A percentile compares a stretch with the other conserved stretches of the same genome.
phyloP scores from a whole-genome alignment of 2,888 invertebrate species.

The Ormyrus thymus region DNA sequence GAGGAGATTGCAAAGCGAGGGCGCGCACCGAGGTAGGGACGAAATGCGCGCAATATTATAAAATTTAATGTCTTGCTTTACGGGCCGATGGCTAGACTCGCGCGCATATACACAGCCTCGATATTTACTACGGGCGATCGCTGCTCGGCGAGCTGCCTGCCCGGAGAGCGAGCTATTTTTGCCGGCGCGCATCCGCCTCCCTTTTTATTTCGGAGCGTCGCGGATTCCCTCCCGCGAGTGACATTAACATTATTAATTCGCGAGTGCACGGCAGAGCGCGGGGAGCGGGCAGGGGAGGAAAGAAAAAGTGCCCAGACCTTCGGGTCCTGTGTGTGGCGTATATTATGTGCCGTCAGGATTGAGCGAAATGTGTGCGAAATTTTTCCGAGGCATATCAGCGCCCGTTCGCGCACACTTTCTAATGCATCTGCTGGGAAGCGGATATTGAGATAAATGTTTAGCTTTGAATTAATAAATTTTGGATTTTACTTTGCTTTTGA shows the following conservation, averaged over 20 bases:
- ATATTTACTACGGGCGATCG: slow-evolving; percentile 73
- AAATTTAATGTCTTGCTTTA: slow-evolving; percentile 75
- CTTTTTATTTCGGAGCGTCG: background rate
- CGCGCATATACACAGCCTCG: slow-evolving; percentile 57
- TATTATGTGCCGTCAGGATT: background rate
- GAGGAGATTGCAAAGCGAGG: slow-evolving; percentile 54
- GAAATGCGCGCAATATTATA: slow-evolving; percentile 73
- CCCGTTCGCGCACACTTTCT: no score
- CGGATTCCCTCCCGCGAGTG: slow-evolving; percentile 26
- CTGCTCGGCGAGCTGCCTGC: slow-evolving; percentile 37
- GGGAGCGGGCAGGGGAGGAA: background rate
- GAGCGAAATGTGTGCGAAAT: no score
- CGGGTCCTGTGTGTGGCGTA: background rate
- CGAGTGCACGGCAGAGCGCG: background rate
- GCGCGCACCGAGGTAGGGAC: slow-evolving; percentile 56
- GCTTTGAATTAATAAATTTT: no score
- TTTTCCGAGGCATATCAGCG: no score
- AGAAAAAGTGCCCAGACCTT: background rate
- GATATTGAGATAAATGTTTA: no score
- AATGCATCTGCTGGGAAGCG: no score
- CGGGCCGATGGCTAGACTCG: slow-evolving; percentile 63
- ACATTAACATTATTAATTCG: slow-evolving; percentile 33
- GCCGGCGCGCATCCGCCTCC: background rate
- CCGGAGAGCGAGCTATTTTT: background rate
- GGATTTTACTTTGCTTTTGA: no score